Conservation (phyloP, 2,888 invertebrate species). For the Timema cristinae region DNA sequence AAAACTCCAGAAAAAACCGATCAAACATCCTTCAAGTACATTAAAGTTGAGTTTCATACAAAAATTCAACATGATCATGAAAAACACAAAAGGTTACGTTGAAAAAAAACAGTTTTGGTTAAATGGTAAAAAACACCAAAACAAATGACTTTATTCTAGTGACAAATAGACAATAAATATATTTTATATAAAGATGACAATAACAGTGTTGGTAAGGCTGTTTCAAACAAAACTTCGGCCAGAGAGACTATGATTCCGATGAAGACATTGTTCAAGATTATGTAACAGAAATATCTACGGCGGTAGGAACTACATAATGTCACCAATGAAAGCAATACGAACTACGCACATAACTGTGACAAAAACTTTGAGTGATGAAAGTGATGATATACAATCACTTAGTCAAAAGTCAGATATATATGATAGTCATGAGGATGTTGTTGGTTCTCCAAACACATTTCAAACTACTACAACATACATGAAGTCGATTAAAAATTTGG, state of each 20-base stretch:
- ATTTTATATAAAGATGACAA: conserved; percentile 27
- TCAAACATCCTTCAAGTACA: too few relatives aligned
- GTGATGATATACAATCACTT: conserved; percentile 13
- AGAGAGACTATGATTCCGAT: too few relatives aligned
- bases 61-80: too few relatives aligned
- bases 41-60: conserved; percentile 5
- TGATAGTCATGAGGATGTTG: neutral
- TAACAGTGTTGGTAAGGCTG: conserved; percentile 17
- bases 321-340: too few relatives aligned
- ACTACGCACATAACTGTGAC: too few relatives aligned
- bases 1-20: too few relatives aligned
- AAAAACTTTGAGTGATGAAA: conserved; percentile 13
- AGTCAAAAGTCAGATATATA: too few relatives aligned
- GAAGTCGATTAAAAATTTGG: neutral
- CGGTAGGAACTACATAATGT: too few relatives aligned
- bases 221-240: conserved; percentile 19
- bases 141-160: conserved; percentile 30
- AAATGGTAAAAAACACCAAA: conserved; percentile 21
- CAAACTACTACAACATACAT: conserved; percentile 1
- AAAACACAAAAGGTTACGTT: too few relatives aligned
- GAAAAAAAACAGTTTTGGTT: too few relatives aligned
- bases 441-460: conserved; percentile 9
- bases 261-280: too few relatives aligned
- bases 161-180: conserved; percentile 24
- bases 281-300: too few relatives aligned